Evolutionary conservation across 2,888 invertebrate species (phyloP), one percentile per base, ranked within the genome.

Genomic region (Sepioteuthis lessoniana): DNA sequence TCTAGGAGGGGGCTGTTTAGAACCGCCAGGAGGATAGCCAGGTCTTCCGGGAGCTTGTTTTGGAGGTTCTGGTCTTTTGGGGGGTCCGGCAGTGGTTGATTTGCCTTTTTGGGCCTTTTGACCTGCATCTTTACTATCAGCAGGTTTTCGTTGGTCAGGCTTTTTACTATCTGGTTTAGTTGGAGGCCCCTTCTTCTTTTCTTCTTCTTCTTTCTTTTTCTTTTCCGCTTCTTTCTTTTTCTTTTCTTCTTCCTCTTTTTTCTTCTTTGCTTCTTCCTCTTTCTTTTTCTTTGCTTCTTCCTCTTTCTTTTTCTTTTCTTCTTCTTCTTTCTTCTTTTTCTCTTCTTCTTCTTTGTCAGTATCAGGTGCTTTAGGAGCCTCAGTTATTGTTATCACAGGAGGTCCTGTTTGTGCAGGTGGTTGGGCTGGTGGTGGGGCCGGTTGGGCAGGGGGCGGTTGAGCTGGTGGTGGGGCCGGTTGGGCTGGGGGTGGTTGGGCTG

Each of bases 341-440:
- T 42, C n/a, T 42, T 31, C 47, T 4, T 92, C 37, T 0, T 31
- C 37, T 92, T 92, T 31, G 21, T 92, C 35, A 19, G 13, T 31
- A n/a, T 92, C 92, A 31, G n/a, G n/a, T 37, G 21, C n/a, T 92
- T 46, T 92, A 42, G 46, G 47, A 16, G 92, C 47, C 28, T 46
- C 47, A 7, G 92, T 92, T 92, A 92, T 92, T 46, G 92, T 92
- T 47, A 92, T 92, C 46, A n/a, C n/a, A 28, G 92, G 92, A 25
- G 92, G 92, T 13, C 92, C 92, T 10, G 91, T 42, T 42, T 25
- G 91, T 2, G 28, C 91, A 42, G 38, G 91, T 21, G 42, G 42
- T 31, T 31, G 91, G 16, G 42, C 42, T 2, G 38, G 91, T 38
- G 91, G 38, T 46, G 91, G 91, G n/a, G 42, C 46, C 7, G 21